Percentiles rank a stretch among this genome's conserved stretches.
phyloP scores from a whole-genome alignment of 2,113 vertebrate genomes.

The Sinocyclocheilus rhinocerous region DNA sequence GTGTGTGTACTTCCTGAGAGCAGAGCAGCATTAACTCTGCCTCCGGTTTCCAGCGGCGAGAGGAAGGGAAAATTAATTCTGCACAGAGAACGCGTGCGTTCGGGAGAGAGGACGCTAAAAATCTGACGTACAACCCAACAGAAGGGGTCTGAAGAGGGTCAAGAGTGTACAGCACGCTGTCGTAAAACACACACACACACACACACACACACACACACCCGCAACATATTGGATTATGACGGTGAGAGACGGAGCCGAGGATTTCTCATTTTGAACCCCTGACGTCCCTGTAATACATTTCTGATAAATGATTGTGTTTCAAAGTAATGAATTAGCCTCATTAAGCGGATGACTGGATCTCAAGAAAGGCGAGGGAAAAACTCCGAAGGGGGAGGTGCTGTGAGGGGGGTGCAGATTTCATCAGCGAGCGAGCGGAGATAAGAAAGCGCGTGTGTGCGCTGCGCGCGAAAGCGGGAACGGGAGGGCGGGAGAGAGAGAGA shows the following conservation, averaged over 20 bases:
- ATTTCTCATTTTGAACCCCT: constrained; percentile 45
- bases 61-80: constrained; percentile 46
- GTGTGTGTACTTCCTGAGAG: constrained; percentile 23
- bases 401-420: constrained; percentile 16
- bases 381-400: constrained; percentile 9
- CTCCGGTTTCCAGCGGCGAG: constrained; percentile 39
- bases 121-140: neutral
- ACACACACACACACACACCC: too few species aligned
- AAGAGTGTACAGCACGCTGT: constrained; percentile 2
- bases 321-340: constrained; percentile 60
- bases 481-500: neutral
- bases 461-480: constrained; percentile 28
- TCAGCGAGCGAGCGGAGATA: constrained; percentile 32
- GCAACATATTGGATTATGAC: constrained; percentile 38
- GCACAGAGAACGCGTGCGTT: neutral
- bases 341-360: constrained; percentile 58
- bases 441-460: constrained; percentile 24
- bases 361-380: constrained; percentile 47
- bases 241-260: constrained; percentile 26
- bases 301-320: constrained; percentile 58
- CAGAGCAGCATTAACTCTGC: constrained; percentile 21
- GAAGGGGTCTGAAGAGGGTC: constrained; percentile 18
- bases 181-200: neutral
- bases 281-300: constrained; percentile 48
- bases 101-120: constrained; percentile 5